phyloP scores from a whole-genome alignment of 2,113 vertebrate species.

The Vombatus ursinus region DNA sequence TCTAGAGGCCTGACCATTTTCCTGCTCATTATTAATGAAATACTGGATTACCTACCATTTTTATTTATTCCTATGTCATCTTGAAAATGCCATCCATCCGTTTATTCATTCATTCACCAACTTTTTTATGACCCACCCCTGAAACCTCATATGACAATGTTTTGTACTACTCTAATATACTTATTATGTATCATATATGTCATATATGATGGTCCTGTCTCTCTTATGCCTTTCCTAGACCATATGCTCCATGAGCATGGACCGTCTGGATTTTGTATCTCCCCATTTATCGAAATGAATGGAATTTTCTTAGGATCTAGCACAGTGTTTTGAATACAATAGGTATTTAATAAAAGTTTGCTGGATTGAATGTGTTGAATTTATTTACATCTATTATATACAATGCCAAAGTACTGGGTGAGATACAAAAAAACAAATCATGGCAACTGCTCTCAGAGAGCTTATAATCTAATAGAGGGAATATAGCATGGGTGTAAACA shows the following conservation, averaged over 20 bases:
- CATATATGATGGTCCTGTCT: background rate
- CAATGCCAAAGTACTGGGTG: background rate
- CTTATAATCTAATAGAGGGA: background rate
- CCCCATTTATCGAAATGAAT: background rate
- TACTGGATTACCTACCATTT: background rate
- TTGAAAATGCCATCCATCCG: background rate
- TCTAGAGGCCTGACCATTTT: background rate
- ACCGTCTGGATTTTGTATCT: background rate
- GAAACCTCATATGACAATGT: background rate
- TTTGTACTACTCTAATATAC: background rate
- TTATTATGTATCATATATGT: background rate
- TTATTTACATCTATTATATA: background rate
- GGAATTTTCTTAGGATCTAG: background rate
- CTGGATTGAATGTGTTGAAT: background rate
- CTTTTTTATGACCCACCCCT: background rate
- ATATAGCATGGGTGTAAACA: background rate
- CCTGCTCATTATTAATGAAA: background rate
- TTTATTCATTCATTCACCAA: background rate
- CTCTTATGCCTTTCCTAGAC: background rate
- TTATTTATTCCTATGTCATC: background rate
- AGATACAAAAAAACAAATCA: background rate
- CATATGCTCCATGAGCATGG: background rate
- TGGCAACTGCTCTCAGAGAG: background rate
- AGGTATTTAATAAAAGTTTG: background rate
- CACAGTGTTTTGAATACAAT: background rate